phyloP scores from a whole-genome alignment of 2,797 vertebrate species.

The Oreonectes daqikongensis region DNA sequence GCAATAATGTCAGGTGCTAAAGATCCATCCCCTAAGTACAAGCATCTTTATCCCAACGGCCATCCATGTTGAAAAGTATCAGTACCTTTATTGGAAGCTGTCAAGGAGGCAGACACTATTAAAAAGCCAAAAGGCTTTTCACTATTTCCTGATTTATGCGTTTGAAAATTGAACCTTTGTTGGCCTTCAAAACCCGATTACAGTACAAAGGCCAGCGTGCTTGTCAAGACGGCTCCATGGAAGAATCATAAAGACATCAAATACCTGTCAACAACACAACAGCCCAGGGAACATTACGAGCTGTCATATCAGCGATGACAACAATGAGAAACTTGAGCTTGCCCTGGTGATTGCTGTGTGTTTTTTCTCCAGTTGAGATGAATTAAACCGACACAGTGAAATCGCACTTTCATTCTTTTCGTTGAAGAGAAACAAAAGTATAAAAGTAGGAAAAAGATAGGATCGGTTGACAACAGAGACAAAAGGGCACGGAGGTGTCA shows the following conservation, averaged over 20 bases:
- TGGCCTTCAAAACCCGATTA: constrained; percentile 33
- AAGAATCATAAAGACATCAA: constrained; percentile 41
- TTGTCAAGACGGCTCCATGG: constrained; percentile 15
- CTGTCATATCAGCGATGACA: constrained; percentile 24
- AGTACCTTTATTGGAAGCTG: not conserved
- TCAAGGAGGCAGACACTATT: constrained; percentile 9
- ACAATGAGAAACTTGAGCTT: not conserved
- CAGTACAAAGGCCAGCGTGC: constrained; percentile 18
- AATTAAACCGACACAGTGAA: not conserved
- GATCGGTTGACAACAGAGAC: constrained; percentile 4
- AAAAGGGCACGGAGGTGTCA: constrained; percentile 12
- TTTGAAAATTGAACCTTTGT: constrained; percentile 21
- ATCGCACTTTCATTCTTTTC: not conserved
- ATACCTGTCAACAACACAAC: constrained; percentile 23
- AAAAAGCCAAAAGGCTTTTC: constrained; percentile 30
- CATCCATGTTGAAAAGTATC: constrained; percentile 1
- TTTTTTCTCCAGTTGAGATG: not conserved
- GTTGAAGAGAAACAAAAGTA: not conserved
- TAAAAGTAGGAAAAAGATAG: constrained; percentile 11
- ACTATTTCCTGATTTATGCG: constrained; percentile 24
- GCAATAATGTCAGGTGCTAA: constrained; percentile 23
- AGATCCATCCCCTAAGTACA: constrained; percentile 11
- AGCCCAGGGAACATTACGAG: constrained; percentile 20
- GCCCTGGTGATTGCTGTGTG: not conserved
- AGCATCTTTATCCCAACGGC: constrained; percentile 4